Evolutionary conservation across 2,113 vertebrate genomes (phyloP).

Genomic region (Ovis aries): ARS-UI_Ramb_v3.0 NC_056070.1:40887001-40887500

Average conservation of each 20-base stretch:
- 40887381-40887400: constrained; percentile 17
- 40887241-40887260: constrained; percentile 43
- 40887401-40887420: neutral
- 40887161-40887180: neutral
- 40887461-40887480: neutral
- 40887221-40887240: constrained; percentile 17
- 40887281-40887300: constrained; percentile 39
- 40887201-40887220: neutral
- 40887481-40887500: neutral
- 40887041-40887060: neutral
- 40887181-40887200: neutral
- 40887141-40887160: neutral
- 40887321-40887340: constrained; percentile 46
- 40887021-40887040: neutral
- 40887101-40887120: neutral
- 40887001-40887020: neutral
- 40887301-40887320: constrained; percentile 56
- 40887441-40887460: neutral
- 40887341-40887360: constrained; percentile 47
- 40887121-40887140: neutral
- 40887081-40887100: neutral
- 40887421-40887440: neutral
- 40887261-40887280: constrained; percentile 33
- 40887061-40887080: neutral
- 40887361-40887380: constrained; percentile 30